A percentile compares a stretch with the other conserved stretches of the same genome.
Conservation (phyloP, 2,888 invertebrate genomes). For the Amaurobius ferox region DNA sequence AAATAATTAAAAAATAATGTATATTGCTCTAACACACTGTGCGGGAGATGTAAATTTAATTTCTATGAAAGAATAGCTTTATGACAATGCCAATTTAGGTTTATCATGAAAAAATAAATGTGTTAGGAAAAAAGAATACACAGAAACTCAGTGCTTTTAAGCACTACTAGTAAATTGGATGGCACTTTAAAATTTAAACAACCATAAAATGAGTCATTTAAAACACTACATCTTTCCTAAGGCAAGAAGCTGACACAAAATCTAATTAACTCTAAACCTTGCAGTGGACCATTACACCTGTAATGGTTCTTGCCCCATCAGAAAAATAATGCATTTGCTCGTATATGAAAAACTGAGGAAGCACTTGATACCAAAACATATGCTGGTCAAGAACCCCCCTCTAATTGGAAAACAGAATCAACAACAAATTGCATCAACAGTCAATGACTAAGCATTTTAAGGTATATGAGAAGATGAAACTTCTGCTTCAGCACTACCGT, state of each 20-base stretch:
- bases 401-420: conserved; percentile 14
- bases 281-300: neutral
- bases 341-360: conserved; percentile 20
- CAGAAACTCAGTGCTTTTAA: neutral
- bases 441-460: conserved; percentile 26
- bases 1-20: no score
- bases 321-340: conserved; percentile 50
- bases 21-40: no score
- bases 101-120: no score
- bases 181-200: conserved; percentile 38
- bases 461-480: conserved; percentile 13
- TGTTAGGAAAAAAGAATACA: no score
- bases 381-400: neutral
- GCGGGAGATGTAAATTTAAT: no score
- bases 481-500: conserved; percentile 12
- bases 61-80: no score
- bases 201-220: conserved; percentile 17
- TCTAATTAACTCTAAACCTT: neutral
- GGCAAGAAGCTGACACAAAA: conserved; percentile 12
- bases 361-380: conserved; percentile 7
- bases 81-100: no score
- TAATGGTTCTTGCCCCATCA: neutral
- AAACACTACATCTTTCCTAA: conserved; percentile 23
- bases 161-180: conserved; percentile 30
- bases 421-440: conserved; percentile 22